phyloP scores from a whole-genome alignment of 1,140 invertebrate genomes.

The Scaptodrosophila lebanonensis region DNA sequence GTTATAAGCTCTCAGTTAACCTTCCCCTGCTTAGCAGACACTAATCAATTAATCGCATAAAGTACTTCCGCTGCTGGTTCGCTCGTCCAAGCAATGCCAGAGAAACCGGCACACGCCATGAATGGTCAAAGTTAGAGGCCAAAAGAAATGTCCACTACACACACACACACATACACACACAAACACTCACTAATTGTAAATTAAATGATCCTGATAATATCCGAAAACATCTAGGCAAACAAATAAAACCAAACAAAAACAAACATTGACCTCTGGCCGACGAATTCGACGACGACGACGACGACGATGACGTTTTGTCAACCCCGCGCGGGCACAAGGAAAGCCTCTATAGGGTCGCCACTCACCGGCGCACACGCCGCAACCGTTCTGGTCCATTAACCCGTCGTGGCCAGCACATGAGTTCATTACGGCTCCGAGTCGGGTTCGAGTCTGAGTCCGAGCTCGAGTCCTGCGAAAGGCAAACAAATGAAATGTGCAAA shows the following conservation, averaged over 20 bases:
- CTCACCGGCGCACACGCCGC: slow-evolving; percentile 65
- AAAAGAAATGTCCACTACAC: background rate
- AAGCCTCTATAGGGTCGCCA: slow-evolving; percentile 28
- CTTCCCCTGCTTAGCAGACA: background rate
- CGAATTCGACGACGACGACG: background rate
- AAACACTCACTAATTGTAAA: slow-evolving; percentile 68
- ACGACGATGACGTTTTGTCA: slow-evolving; percentile 22
- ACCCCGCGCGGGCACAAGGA: background rate
- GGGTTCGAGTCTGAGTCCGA: no score
- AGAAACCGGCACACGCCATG: slow-evolving; percentile 9
- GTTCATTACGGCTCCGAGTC: no score
- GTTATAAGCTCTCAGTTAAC: no score
- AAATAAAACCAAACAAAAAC: slow-evolving; percentile 62
- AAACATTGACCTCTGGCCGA: slow-evolving; percentile 59
- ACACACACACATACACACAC: slow-evolving; percentile 1
- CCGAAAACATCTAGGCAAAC: slow-evolving; percentile 66
- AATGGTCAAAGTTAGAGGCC: no score
- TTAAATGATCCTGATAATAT: slow-evolving; percentile 76
- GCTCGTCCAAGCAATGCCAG: slow-evolving; percentile 18
- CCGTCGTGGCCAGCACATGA: slow-evolving; percentile 61
- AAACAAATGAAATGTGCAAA: slow-evolving; percentile 31
- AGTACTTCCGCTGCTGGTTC: slow-evolving; percentile 31
- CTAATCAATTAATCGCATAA: slow-evolving; percentile 31
- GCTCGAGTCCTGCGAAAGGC: slow-evolving; percentile 22
- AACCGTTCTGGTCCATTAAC: slow-evolving; percentile 76